Percentiles rank a stretch among this genome's conserved stretches.
Evolutionary conservation across 2,113 vertebrate species (phyloP).

Genomic region (Neodontobutis hainanensis): DNA sequence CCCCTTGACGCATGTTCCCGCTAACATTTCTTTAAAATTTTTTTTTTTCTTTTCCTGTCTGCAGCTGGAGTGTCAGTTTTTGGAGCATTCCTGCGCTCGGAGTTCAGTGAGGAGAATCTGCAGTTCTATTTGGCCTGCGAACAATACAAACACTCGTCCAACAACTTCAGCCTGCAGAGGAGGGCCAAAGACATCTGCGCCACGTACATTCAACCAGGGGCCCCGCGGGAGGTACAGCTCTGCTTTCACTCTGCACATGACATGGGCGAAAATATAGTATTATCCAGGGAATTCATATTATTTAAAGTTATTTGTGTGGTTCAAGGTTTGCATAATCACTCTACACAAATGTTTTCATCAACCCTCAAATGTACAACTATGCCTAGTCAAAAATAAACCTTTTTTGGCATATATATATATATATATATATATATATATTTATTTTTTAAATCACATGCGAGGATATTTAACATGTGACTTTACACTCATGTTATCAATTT

Average conservation of each 20-base stretch:
- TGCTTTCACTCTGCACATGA: not conserved
- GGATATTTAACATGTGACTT: too few species aligned
- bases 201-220: constrained; percentile 87
- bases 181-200: constrained; percentile 87
- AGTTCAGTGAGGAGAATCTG: constrained; percentile 97
- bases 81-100: constrained; percentile 88
- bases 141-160: constrained; percentile 89
- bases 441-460: too few species aligned
- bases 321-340: too few species aligned
- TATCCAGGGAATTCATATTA: too few species aligned
- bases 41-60: not conserved
- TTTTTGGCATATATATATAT: too few species aligned
- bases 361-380: too few species aligned
- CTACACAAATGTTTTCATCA: too few species aligned
- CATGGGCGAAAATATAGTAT: not conserved
- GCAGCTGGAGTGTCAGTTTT: constrained; percentile 82
- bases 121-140: constrained; percentile 94
- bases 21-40: constrained; percentile 1
- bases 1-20: not conserved
- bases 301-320: too few species aligned
- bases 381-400: too few species aligned
- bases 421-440: too few species aligned
- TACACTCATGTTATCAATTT: too few species aligned
- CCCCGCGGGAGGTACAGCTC: constrained; percentile 88
- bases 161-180: constrained; percentile 81